Percentiles rank a stretch among this genome's conserved stretches.
Evolutionary conservation across 2,888 invertebrate species (phyloP).

Genomic region (Pollenia griseotomentosa): DNA sequence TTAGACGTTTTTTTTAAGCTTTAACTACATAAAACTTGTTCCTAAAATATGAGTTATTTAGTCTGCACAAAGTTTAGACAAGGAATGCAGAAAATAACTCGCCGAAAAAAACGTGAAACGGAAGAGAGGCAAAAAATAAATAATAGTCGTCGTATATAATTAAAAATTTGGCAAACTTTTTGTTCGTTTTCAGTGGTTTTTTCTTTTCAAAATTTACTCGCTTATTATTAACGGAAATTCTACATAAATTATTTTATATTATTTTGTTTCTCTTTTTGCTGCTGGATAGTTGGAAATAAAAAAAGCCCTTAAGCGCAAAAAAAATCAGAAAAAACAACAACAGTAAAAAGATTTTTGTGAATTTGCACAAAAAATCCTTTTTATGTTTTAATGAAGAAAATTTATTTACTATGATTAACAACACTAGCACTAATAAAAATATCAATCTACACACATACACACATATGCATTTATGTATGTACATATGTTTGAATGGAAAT

Average conservation of each 20-base stretch:
- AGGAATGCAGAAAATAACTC: constrained; percentile 50
- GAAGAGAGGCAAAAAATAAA: constrained; percentile 43
- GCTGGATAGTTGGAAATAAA: neutral
- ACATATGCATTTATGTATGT: neutral
- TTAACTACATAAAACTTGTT: constrained; percentile 37
- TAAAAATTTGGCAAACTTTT: constrained; percentile 72
- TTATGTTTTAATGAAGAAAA: constrained; percentile 2
- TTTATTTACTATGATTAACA: neutral
- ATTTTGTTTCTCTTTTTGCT: constrained; percentile 20
- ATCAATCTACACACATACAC: no score
- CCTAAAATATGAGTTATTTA: constrained; percentile 67
- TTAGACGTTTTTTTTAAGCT: constrained; percentile 33
- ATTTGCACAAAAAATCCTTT: neutral
- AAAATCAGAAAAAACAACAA: neutral
- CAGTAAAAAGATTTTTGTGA: neutral
- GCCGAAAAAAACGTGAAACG: constrained; percentile 26
- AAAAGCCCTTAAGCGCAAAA: neutral
- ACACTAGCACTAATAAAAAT: neutral
- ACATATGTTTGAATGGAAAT: neutral
- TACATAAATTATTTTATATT: constrained; percentile 62
- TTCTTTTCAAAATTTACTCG: constrained; percentile 55
- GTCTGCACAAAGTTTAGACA: constrained; percentile 68
- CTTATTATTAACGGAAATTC: constrained; percentile 68
- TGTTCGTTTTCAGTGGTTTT: constrained; percentile 42
- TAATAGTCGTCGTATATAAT: constrained; percentile 69